Evolutionary conservation across 2,888 invertebrate genomes (phyloP).

Genomic region (Ochropacha duplaris): DNA sequence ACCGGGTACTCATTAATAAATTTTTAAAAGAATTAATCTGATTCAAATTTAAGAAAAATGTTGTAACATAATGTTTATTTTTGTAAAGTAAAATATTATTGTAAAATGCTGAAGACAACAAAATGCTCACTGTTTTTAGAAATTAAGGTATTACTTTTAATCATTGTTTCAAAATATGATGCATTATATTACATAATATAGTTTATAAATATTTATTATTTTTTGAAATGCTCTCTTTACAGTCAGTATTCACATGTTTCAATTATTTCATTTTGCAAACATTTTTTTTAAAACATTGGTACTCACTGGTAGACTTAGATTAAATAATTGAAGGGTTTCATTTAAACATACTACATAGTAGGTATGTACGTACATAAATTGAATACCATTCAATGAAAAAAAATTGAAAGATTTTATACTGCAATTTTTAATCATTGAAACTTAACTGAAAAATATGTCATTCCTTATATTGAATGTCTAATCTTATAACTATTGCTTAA

Average conservation of each 20-base stretch:
- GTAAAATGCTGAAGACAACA: background rate
- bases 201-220: background rate
- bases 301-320: background rate
- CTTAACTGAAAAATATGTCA: too few relatives aligned
- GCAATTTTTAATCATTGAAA: too few relatives aligned
- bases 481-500: background rate
- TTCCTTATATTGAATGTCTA: background rate
- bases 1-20: slow-evolving; percentile 42
- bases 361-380: too few relatives aligned
- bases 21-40: background rate
- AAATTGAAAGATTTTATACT: too few relatives aligned
- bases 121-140: background rate
- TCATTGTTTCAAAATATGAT: background rate
- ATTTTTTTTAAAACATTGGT: background rate
- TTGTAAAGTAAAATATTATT: too few relatives aligned
- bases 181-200: too few relatives aligned
- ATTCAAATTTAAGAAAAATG: background rate
- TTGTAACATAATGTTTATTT: background rate
- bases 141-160: background rate
- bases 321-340: background rate
- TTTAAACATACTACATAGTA: background rate
- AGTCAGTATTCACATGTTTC: slow-evolving; percentile 37
- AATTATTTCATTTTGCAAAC: slow-evolving; percentile 15
- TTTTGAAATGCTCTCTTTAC: slow-evolving; percentile 38
- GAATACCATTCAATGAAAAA: too few relatives aligned